Conservation (phyloP, 1,140 invertebrate species). For the Zaprionus ghesquierei region DNA sequence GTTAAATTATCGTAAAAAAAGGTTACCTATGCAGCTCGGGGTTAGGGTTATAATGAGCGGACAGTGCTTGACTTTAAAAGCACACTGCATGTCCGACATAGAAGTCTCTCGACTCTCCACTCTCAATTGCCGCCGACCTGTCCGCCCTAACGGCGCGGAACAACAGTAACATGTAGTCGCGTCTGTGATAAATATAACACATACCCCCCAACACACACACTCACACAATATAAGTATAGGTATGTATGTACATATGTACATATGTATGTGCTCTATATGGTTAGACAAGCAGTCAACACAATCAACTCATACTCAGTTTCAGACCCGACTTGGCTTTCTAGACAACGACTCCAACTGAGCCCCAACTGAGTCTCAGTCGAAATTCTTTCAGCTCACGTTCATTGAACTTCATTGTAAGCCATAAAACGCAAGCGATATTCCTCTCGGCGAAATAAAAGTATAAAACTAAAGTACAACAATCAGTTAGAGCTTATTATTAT, state of each 20-base stretch:
- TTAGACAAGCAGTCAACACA: slow-evolving; percentile 31
- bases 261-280: slow-evolving; percentile 40
- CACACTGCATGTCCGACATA: slow-evolving; percentile 21
- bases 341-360: slow-evolving; percentile 6
- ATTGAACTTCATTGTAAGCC: slow-evolving; percentile 60
- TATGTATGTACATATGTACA: too few relatives aligned
- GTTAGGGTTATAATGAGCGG: slow-evolving; percentile 28
- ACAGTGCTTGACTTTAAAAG: slow-evolving; percentile 26
- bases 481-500: slow-evolving; percentile 46
- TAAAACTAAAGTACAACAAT: slow-evolving; percentile 22
- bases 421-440: slow-evolving; percentile 30
- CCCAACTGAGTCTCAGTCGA: slow-evolving; percentile 2
- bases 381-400: slow-evolving; percentile 53
- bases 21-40: slow-evolving; percentile 32
- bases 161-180: slow-evolving; percentile 1
- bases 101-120: background rate
- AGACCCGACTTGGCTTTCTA: slow-evolving; percentile 33
- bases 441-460: background rate
- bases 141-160: slow-evolving; percentile 48
- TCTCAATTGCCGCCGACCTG: slow-evolving; percentile 44
- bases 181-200: slow-evolving; percentile 6
- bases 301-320: slow-evolving; percentile 1
- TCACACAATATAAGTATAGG: background rate
- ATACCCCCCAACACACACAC: slow-evolving; percentile 7
- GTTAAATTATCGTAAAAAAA: slow-evolving; percentile 23